Evolutionary conservation across 2,797 vertebrate genomes (phyloP).

Genomic region (Enteromius mattozi): DNA sequence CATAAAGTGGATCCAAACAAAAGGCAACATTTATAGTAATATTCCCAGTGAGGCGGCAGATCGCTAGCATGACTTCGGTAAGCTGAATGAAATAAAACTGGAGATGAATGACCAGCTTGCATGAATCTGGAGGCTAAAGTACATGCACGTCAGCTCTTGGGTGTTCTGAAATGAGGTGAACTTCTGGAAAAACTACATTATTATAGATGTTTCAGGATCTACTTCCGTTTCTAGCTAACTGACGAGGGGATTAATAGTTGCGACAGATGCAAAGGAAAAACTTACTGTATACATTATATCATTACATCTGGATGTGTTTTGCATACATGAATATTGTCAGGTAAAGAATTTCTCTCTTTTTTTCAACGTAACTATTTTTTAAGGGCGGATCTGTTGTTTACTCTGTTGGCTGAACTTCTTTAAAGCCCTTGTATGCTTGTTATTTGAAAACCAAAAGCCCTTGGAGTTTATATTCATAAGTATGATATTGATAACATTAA

Average conservation of each 20-base stretch:
- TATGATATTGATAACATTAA: constrained; percentile 43
- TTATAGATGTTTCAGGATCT: constrained; percentile 32
- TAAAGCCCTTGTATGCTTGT: constrained; percentile 81
- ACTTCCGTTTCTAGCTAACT: constrained; percentile 22
- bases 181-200: constrained; percentile 30
- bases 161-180: constrained; percentile 38
- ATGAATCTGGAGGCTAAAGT: constrained; percentile 44
- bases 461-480: constrained; percentile 60
- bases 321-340: constrained; percentile 47
- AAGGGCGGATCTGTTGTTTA: constrained; percentile 51
- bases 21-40: constrained; percentile 51
- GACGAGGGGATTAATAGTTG: constrained; percentile 43
- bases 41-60: constrained; percentile 36
- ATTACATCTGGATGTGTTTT: constrained; percentile 34
- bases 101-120: constrained; percentile 29
- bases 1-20: constrained; percentile 51
- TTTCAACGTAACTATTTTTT: constrained; percentile 32
- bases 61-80: constrained; percentile 21
- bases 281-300: constrained; percentile 43
- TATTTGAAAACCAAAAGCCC: constrained; percentile 81
- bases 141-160: constrained; percentile 25
- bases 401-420: constrained; percentile 67
- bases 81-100: constrained; percentile 37
- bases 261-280: constrained; percentile 33
- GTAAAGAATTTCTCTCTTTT: neutral